These are phyloP conservation scores for Mycalesis mineus DNA, from an alignment of 2,888 invertebrate genomes.

Conservation along the genomic window DNA sequence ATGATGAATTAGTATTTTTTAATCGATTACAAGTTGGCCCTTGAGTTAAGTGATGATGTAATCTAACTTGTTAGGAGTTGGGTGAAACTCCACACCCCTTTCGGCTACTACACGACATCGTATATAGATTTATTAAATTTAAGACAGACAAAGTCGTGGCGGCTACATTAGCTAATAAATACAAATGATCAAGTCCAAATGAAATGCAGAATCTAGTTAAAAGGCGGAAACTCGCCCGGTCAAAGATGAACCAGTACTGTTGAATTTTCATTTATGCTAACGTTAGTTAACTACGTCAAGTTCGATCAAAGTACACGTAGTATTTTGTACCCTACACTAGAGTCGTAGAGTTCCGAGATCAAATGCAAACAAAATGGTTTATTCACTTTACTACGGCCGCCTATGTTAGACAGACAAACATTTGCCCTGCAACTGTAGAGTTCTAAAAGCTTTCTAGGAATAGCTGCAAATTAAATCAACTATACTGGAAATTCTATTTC, in stretches of 20 bases:
- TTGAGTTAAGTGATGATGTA: too few relatives aligned
- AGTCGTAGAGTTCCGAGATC: neutral
- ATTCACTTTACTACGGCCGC: neutral
- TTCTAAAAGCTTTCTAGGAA: neutral
- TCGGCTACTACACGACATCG: too few relatives aligned
- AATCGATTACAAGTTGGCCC: too few relatives aligned
- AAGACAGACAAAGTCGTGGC: too few relatives aligned
- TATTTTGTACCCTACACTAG: neutral
- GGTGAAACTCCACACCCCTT: too few relatives aligned
- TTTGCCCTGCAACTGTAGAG: conserved; percentile 6
- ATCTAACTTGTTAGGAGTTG: too few relatives aligned
- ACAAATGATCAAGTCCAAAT: too few relatives aligned
- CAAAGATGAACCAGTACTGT: neutral
- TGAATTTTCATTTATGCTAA: conserved; percentile 2
- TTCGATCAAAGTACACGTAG: neutral
- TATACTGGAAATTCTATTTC: neutral
- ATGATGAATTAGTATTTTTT: too few relatives aligned
- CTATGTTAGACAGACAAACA: conserved; percentile 11
- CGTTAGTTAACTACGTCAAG: neutral
- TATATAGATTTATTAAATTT: too few relatives aligned
- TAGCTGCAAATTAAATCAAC: conserved; percentile 9
- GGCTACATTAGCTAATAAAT: too few relatives aligned
- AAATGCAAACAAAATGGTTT: neutral
- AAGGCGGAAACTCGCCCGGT: neutral
- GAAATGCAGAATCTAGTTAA: neutral